Base-by-base conservation (phyloP, 2,113 vertebrate species). In the Tupaia tana region DNA sequence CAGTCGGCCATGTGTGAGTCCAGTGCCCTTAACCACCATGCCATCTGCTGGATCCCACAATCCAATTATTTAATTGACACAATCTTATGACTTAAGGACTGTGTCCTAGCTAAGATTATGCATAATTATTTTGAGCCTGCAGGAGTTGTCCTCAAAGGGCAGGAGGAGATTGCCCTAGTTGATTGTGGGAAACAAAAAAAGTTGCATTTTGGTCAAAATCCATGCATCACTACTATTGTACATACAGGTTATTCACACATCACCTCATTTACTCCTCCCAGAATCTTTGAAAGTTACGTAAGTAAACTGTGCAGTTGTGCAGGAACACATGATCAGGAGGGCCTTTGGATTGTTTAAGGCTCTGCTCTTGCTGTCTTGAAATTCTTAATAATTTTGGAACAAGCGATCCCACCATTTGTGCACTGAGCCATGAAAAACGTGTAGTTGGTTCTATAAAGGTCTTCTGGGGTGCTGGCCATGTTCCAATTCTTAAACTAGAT, bases 361-460 rank as follows among this genome's bases (percentile, higher is more conserved):
- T 58, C 31, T 56, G 9, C 20, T 80, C 27, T 58, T 25, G 3
- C 4, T 70, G 24, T 71, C 54, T 67, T 82, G 5, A 89, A 27
- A 86, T 54, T 89, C 31, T 83, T 59, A 86, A 66, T 84, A 78
- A 86, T 69, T 96, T 94, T 67, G 12, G 6, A 94, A 64, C 16
- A 82, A 77, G 56, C 1, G 3, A 1, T 10, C 25, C 9, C 43
- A 61, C 7, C 69, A 27, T 63, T 61, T 96, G 96, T 78, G 25
- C 5, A 70, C 22, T 79, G 6, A 20, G 31, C 6, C 1, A 43
- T 89, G 18, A 10, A 82, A 69, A 90, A 92, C 77, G 18, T 14
- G 6, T 22, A 84, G 6, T 10, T 74, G 52, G 15, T 54, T 15
- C 19, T 64, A 8, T 15, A 56, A 90, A 79, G 9, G 31, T 6